phyloP scores from a whole-genome alignment of 2,797 vertebrate species.

The Eurystomus glaucurus region DNA sequence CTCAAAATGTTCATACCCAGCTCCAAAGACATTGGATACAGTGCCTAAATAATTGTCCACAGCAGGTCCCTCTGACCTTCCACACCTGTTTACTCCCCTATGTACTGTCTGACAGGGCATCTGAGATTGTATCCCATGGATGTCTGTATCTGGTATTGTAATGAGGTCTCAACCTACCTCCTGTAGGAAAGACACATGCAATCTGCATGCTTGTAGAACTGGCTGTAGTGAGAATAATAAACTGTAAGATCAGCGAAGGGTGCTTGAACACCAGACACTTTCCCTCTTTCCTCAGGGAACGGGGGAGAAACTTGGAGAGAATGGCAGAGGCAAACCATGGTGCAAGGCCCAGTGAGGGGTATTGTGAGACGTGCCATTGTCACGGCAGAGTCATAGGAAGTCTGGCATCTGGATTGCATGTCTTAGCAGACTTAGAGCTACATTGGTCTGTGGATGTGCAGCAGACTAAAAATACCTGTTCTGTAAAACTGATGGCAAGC shows the following conservation, averaged over 20 bases:
- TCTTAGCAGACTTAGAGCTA: neutral
- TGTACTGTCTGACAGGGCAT: neutral
- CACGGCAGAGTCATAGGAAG: neutral
- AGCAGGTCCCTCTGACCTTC: neutral
- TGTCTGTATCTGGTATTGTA: neutral
- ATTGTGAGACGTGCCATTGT: accelerated
- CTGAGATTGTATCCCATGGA: neutral
- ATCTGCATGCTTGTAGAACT: accelerated
- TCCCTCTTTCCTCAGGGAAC: accelerated
- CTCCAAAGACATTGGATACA: neutral
- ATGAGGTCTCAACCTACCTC: neutral
- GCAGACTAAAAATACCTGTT: neutral
- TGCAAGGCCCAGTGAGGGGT: neutral
- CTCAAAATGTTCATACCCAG: neutral
- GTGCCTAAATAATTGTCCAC: neutral
- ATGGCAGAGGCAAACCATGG: accelerated
- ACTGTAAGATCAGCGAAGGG: accelerated
- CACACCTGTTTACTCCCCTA: accelerated
- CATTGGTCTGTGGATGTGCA: neutral
- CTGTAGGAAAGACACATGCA: neutral
- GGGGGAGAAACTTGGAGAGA: neutral
- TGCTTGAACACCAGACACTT: neutral
- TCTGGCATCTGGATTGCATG: neutral
- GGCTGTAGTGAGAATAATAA: neutral
- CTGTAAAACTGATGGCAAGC: neutral